Evolutionary conservation across 2,888 invertebrate genomes (phyloP), one percentile per base, ranked within the genome.

Genomic region (Thereva unica): DNA sequence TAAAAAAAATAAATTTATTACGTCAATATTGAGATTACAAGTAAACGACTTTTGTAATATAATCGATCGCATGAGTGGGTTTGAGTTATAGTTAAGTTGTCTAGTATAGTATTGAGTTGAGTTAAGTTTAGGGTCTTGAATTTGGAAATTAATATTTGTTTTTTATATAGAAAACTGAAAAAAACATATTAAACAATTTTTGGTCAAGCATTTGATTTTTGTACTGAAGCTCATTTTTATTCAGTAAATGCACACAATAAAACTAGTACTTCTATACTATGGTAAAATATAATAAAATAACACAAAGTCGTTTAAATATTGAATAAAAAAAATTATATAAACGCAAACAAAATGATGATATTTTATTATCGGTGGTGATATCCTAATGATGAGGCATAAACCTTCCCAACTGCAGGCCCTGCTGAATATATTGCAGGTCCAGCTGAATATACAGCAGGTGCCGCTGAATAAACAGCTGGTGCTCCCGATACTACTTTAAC

Each of bases 401-500:
- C 50, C 53, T 68, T 68, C 3, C 10, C 55, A 69, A 83, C 78
- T 68, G 78, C 77, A 66, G 80, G 79, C 72, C 83, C 83, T 72
- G 83, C 83, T 64, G 83, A 76, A 73, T 83, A 83, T 70, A 77
- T 77, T 66, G 83, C 74, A 64, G 82, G 81, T 76, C 83, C 83
- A 42, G 80, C 80, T 68, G 83, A 83, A 71, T 80, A 80, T 42
- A 83, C 83, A 65, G 82, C 76, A 23, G 23, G 23, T 23, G 23
- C 23, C 23, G 23, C 23, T 23, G 82, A 78, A 72, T 82, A 80
- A 70, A 78, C 77, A 72, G 79, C 77, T 71, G 82, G 79, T 57
- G 80, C 74, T 71, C 77, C 78, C 63, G 76, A 72, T 44, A 74
- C 69, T 66, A 74, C 73, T 69, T 80, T 76, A 61, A 69, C 68